Evolutionary conservation across 2,888 invertebrate species (phyloP).

Genomic region (Caenorhabditis sp.): DNA sequence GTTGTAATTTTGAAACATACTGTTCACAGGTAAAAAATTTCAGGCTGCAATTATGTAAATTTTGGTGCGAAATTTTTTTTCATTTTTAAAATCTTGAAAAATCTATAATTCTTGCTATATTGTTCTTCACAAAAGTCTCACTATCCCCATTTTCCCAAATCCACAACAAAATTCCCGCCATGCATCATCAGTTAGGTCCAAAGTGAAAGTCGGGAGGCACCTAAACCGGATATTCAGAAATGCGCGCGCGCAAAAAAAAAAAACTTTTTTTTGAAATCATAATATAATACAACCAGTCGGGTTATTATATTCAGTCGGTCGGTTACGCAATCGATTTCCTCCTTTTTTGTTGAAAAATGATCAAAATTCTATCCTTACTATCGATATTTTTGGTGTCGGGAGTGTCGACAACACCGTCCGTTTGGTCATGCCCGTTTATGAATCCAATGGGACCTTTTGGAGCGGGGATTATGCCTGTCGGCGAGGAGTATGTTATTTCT

Average conservation of each 20-base stretch:
- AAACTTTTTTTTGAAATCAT: no score
- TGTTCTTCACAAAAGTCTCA: no score
- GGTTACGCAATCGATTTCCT: background rate
- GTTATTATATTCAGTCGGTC: background rate
- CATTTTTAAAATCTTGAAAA: no score
- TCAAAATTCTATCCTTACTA: background rate
- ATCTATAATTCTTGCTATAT: no score
- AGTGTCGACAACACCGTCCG: slow-evolving; percentile 45
- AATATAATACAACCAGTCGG: background rate
- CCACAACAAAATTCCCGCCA: no score
- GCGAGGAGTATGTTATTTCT: slow-evolving; percentile 48
- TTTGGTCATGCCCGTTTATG: slow-evolving; percentile 55
- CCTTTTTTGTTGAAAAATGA: background rate
- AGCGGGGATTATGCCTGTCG: slow-evolving; percentile 25
- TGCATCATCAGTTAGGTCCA: no score
- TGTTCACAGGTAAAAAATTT: no score
- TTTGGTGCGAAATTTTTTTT: no score
- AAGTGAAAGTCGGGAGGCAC: background rate
- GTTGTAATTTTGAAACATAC: no score
- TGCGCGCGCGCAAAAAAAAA: background rate
- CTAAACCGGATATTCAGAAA: background rate
- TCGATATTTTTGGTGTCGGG: background rate
- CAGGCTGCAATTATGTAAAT: no score
- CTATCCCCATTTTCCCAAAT: no score
- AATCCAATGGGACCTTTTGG: slow-evolving; percentile 37